Base-by-base conservation (phyloP, 2,888 invertebrate species). In the Pheosia gnoma region DNA sequence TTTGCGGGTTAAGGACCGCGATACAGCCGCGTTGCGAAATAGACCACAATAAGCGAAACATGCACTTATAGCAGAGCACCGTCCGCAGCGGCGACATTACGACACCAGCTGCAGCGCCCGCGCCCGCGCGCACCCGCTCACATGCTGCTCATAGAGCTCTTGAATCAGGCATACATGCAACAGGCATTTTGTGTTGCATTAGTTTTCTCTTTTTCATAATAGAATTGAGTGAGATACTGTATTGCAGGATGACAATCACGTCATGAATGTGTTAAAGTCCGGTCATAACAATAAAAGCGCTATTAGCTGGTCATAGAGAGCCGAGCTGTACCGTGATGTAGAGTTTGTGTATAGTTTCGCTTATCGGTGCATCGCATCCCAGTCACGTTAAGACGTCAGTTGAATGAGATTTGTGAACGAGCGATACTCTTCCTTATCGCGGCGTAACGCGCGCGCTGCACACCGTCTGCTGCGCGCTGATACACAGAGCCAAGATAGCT, bases 1-100 rank as follows among this genome's bases (percentile, higher is more conserved):
- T 63, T 66, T 60, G 25, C 60, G 59, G 68, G 68, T 68, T 59
- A 67, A 67, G 67, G 67, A 59, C 61, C 54, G 37, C 37, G 25
- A 4, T 10, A 25, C 8, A 13, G 51, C 25, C 9, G 25, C 51
- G 8, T 9, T 25, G 51, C 51, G 51, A 47, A 47, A n/a, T 11
- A 47, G 11, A 51, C 7, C 51, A 25, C 51, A 25, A 51, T 25
- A 9, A 47, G 7, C 51, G 51, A 25, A 51, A 25, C 10, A 43
- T 47, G 5, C 51, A 8, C 9, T 51, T 51, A 51, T 51, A 51
- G 25, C 4, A 51, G 51, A 51, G 25, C 25, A 25, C 51, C 8
- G 7, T 9, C 25, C 51, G 13, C n/a, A 25, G 13, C 25, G 25
- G 51, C 51, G 25, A 25, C 51, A 25, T 25, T 51, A 8, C 51